Percentiles rank a stretch among this genome's conserved stretches.
phyloP scores from a whole-genome alignment of 2,888 invertebrate genomes.

The Latrodectus hesperus region DNA sequence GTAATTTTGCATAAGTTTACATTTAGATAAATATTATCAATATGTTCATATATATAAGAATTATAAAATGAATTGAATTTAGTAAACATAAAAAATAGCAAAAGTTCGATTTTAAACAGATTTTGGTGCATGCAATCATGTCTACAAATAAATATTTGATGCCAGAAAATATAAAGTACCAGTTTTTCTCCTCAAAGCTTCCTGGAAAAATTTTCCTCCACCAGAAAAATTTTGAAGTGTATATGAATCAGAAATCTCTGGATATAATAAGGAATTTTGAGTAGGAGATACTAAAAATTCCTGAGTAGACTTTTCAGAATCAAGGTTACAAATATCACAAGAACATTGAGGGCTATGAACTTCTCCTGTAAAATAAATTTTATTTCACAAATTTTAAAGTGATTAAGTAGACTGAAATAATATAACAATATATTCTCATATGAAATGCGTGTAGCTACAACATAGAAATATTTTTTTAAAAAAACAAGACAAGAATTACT shows the following conservation, averaged over 20 bases:
- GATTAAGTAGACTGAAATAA: too few relatives aligned
- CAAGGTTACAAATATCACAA: constrained; percentile 65
- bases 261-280: constrained; percentile 50
- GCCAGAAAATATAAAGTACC: constrained; percentile 9
- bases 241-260: constrained; percentile 52
- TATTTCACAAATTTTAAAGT: too few relatives aligned
- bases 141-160: too few relatives aligned
- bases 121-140: too few relatives aligned
- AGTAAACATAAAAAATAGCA: too few relatives aligned
- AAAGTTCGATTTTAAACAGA: too few relatives aligned
- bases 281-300: constrained; percentile 71
- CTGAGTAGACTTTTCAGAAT: constrained; percentile 67
- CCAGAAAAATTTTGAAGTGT: constrained; percentile 61
- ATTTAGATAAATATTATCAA: too few relatives aligned
- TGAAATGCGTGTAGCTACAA: too few relatives aligned
- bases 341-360: constrained; percentile 51
- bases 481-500: too few relatives aligned
- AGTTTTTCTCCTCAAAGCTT: constrained; percentile 61
- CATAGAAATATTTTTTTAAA: too few relatives aligned
- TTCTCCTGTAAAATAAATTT: not conserved
- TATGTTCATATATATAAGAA: not conserved
- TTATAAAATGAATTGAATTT: not conserved
- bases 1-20: too few relatives aligned
- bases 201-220: constrained; percentile 66
- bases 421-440: too few relatives aligned